Percentiles rank a stretch among this genome's conserved stretches.
These are phyloP conservation scores for Stegophylla sp. DNA, from an alignment of 2,888 invertebrate genomes.

Conservation along the genomic window DNA sequence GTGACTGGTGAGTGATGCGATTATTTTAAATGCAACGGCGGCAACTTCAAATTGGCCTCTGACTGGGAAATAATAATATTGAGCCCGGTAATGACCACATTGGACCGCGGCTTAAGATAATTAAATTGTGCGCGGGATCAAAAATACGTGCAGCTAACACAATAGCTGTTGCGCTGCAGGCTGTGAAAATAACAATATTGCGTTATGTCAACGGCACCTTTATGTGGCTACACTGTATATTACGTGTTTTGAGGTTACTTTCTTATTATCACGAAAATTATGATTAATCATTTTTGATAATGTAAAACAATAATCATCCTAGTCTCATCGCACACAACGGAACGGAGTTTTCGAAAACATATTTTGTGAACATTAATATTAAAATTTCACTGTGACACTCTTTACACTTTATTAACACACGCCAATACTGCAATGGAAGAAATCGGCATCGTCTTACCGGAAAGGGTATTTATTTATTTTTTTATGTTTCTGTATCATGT, in stretches of 20 bases:
- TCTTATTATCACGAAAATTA: slow-evolving; percentile 15
- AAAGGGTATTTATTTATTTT: slow-evolving; percentile 72
- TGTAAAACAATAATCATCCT: neutral
- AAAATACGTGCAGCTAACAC: too few relatives aligned
- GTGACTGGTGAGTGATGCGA: too few relatives aligned
- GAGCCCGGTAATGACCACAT: too few relatives aligned
- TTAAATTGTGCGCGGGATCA: too few relatives aligned
- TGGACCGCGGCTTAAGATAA: too few relatives aligned
- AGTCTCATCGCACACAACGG: neutral
- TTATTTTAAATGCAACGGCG: too few relatives aligned
- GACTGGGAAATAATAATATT: too few relatives aligned
- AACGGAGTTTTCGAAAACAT: too few relatives aligned
- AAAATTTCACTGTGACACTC: neutral
- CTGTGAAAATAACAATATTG: too few relatives aligned
- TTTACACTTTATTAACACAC: neutral
- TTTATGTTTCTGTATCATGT: neutral
- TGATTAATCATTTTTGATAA: slow-evolving; percentile 58
- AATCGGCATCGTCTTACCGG: slow-evolving; percentile 76
- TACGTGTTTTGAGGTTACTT: slow-evolving; percentile 32
- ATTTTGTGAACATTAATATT: too few relatives aligned
- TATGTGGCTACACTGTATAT: neutral
- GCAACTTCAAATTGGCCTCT: too few relatives aligned
- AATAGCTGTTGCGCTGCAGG: too few relatives aligned
- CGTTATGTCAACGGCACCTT: neutral
- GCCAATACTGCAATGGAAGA: slow-evolving; percentile 74